Evolutionary conservation across 2,888 invertebrate species (phyloP).

Genomic region (Caenorhabditis sp.): DNA sequence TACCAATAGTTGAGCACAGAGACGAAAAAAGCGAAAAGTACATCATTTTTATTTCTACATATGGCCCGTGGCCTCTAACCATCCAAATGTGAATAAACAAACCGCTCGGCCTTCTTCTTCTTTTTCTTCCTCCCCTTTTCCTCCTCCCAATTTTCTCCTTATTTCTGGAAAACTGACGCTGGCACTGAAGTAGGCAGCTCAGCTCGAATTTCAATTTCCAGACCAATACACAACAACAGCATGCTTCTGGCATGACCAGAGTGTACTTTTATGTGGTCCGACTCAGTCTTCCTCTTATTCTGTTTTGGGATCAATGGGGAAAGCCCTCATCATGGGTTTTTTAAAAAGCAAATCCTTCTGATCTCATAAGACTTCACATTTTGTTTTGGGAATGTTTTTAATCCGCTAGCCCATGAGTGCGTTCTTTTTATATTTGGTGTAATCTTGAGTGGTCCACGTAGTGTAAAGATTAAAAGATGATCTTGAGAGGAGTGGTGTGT

Average conservation of each 20-base stretch:
- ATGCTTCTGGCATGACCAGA: neutral
- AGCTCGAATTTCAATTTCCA: conserved; percentile 3
- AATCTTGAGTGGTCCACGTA: neutral
- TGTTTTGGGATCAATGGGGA: too few species aligned
- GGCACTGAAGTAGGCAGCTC: too few species aligned
- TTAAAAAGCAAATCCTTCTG: too few species aligned
- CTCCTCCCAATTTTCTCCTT: neutral
- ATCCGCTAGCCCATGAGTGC: too few species aligned
- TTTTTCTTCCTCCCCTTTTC: too few species aligned
- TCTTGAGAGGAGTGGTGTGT: neutral
- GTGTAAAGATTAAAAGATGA: conserved; percentile 15
- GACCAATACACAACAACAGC: neutral
- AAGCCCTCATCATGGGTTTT: too few species aligned
- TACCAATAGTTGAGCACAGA: too few species aligned
- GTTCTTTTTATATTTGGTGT: neutral
- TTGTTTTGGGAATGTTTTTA: too few species aligned
- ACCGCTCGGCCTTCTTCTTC: too few species aligned
- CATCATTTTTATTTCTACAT: neutral
- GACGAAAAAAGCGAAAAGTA: neutral
- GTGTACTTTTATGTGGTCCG: neutral
- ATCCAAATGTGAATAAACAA: conserved; percentile 10
- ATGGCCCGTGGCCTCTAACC: neutral
- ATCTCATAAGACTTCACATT: too few species aligned
- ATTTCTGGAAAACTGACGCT: conserved; percentile 4
- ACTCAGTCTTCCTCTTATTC: too few species aligned